phyloP scores from a whole-genome alignment of 1,140 invertebrate species.

The Druon quercuslanigerum region DNA sequence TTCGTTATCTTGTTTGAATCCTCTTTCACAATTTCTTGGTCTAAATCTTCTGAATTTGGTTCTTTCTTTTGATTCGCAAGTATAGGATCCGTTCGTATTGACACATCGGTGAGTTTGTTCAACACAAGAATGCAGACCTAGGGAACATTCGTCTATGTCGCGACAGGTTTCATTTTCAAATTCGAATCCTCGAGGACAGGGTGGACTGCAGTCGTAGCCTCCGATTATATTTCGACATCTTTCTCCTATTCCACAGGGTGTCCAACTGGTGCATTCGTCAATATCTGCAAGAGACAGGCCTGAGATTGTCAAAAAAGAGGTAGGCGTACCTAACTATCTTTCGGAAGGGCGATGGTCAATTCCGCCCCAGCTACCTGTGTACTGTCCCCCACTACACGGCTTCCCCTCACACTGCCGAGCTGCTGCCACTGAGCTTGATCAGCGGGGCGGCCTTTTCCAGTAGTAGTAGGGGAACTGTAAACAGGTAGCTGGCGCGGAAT shows the following conservation, averaged over 20 bases:
- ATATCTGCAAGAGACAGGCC: constrained; percentile 75
- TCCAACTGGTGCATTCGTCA: constrained; percentile 81
- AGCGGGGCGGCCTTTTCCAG: too few relatives aligned
- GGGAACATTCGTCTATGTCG: constrained; percentile 86
- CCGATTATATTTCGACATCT: constrained; percentile 80
- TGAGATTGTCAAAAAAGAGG: too few relatives aligned
- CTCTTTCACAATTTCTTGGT: constrained; percentile 20
- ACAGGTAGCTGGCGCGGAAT: too few relatives aligned
- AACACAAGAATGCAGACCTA: constrained; percentile 78
- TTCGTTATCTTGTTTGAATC: constrained; percentile 73
- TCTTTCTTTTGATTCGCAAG: constrained; percentile 78
- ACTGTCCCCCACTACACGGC: too few relatives aligned
- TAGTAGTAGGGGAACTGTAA: too few relatives aligned
- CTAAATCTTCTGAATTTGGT: background rate
- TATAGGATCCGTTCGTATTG: constrained; percentile 85
- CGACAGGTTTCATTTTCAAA: constrained; percentile 75
- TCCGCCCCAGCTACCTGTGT: too few relatives aligned
- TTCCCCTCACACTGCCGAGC: too few relatives aligned
- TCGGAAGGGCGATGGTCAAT: too few relatives aligned
- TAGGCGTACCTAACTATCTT: too few relatives aligned
- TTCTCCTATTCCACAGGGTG: constrained; percentile 79
- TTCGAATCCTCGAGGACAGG: constrained; percentile 63
- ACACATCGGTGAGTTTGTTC: constrained; percentile 82
- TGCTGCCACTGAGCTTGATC: too few relatives aligned
- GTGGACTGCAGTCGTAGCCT: constrained; percentile 54